A percentile compares a stretch with the other conserved stretches of the same genome.
Evolutionary conservation across 2,113 vertebrate genomes (phyloP).

Genomic region (Mustela lutreola): DNA sequence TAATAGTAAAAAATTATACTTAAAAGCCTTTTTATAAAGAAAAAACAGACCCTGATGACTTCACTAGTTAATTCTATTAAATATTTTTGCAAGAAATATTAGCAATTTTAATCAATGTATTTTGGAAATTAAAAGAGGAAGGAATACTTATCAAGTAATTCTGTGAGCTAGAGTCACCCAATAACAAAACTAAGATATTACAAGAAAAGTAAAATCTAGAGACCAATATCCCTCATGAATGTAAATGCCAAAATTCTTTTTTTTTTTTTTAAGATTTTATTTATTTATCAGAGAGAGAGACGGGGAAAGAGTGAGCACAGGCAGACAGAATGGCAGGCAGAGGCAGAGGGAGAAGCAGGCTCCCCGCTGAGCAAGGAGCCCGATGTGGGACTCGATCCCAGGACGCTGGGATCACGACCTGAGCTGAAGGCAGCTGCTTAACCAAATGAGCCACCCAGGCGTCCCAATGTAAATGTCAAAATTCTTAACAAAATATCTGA

Average conservation of each 20-base stretch:
- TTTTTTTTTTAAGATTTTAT: no score
- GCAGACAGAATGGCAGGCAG: no score
- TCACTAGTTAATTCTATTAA: neutral
- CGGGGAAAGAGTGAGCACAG: no score
- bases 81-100: neutral
- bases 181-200: neutral
- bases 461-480: neutral
- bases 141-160: slow-evolving; percentile 25
- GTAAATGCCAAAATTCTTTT: neutral
- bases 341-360: no score
- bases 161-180: neutral
- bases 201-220: neutral
- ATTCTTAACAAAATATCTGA: neutral
- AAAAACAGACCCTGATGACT: neutral
- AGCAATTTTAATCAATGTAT: slow-evolving; percentile 10
- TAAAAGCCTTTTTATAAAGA: neutral
- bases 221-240: neutral
- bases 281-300: no score
- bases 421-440: no score
- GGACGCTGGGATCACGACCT: no score
- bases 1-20: neutral
- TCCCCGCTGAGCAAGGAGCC: no score
- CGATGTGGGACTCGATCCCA: no score
- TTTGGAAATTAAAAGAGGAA: neutral
- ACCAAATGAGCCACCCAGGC: no score